Conservation (phyloP, 2,888 invertebrate species). For the Pristionchus japonicus region DNA sequence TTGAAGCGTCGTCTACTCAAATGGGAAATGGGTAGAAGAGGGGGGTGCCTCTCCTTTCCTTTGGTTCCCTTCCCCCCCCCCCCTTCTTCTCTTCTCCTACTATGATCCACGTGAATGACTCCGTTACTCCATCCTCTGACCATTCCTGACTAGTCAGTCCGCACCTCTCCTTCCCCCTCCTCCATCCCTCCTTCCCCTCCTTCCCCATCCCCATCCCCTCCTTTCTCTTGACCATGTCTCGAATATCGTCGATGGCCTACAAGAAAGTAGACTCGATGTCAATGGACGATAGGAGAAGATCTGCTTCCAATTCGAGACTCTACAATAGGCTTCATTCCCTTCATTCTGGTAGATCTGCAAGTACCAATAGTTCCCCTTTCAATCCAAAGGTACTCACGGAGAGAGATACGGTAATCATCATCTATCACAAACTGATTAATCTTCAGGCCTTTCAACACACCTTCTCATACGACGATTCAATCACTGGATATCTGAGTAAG, state of each 20-base stretch:
- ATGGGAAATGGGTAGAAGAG: slow-evolving; percentile 15
- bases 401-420: not conserved
- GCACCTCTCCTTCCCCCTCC: slow-evolving; percentile 31
- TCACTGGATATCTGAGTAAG: slow-evolving; percentile 94
- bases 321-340: slow-evolving; percentile 42
- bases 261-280: slow-evolving; percentile 50
- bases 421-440: not conserved
- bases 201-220: too few relatives aligned
- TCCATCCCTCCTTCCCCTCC: slow-evolving; percentile 24
- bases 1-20: slow-evolving; percentile 22
- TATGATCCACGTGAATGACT: slow-evolving; percentile 29
- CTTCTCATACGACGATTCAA: slow-evolving; percentile 92
- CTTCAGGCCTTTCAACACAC: slow-evolving; percentile 95
- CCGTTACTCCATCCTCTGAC: not conserved
- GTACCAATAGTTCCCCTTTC: slow-evolving; percentile 15
- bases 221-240: slow-evolving; percentile 63
- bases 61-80: slow-evolving; percentile 23
- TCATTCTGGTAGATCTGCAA: not conserved
- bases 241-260: slow-evolving; percentile 73
- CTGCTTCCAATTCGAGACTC: slow-evolving; percentile 12
- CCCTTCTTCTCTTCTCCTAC: slow-evolving; percentile 20
- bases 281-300: slow-evolving; percentile 23
- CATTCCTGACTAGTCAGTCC: slow-evolving; percentile 19
- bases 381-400: not conserved
- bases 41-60: slow-evolving; percentile 29